Conservation (phyloP, 2,797 vertebrate genomes). For the Nyctibius grandis region DNA sequence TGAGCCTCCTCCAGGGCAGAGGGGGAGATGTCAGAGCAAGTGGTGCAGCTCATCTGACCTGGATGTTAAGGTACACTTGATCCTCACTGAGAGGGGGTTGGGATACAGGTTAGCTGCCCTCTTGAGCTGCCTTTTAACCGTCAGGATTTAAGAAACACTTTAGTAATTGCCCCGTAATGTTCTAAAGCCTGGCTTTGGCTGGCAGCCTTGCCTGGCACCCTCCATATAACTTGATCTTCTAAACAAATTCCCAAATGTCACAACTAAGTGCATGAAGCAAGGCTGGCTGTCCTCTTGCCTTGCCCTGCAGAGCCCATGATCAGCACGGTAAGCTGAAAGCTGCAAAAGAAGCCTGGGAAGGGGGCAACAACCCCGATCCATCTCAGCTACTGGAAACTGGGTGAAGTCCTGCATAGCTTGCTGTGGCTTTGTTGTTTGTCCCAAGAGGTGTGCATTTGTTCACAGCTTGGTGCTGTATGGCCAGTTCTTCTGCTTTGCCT, state of each 20-base stretch:
- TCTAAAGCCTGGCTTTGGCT: slow-evolving; percentile 38
- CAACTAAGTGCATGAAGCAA: not conserved
- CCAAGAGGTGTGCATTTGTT: not conserved
- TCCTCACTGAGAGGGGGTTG: not conserved
- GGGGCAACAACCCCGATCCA: not conserved
- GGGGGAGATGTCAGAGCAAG: not conserved
- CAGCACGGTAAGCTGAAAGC: not conserved
- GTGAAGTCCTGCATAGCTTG: not conserved
- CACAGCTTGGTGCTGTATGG: rapidly evolving
- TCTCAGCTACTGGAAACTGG: not conserved
- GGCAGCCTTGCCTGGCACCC: not conserved
- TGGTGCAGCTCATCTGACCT: not conserved
- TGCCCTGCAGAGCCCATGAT: not conserved
- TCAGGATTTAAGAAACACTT: slow-evolving; percentile 4
- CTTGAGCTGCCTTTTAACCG: not conserved
- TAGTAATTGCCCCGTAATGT: slow-evolving; percentile 5
- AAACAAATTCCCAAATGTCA: not conserved
- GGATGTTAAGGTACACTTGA: not conserved
- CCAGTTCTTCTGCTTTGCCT: not conserved
- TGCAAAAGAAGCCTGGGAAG: not conserved
- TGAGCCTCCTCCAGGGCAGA: not conserved
- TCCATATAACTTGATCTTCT: not conserved
- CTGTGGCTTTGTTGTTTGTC: not conserved
- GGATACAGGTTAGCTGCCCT: not conserved
- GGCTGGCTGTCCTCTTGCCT: not conserved